Conservation (phyloP, 2,113 vertebrate species). For the Pterophyllum scalare region DNA sequence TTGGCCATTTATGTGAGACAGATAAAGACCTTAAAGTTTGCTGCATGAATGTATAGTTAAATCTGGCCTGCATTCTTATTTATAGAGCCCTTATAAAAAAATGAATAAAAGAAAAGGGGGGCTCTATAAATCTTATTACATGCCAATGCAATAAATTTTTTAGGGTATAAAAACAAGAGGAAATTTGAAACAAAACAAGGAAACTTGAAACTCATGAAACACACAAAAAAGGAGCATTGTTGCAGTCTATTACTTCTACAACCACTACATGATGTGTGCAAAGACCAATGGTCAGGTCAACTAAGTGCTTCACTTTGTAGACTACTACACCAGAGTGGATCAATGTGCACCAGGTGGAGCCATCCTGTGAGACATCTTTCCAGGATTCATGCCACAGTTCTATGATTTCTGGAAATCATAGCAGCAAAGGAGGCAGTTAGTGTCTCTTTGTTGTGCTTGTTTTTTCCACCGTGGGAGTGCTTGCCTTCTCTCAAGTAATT, state of each 20-base stretch:
- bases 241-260: not conserved
- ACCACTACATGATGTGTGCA: not conserved
- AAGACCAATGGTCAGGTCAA: not conserved
- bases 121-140: not conserved
- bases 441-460: not conserved
- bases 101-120: not conserved
- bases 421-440: not conserved
- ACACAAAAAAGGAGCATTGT: not conserved
- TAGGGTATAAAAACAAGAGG: not conserved
- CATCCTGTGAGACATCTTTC: not conserved
- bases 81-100: not conserved
- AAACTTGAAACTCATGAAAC: not conserved
- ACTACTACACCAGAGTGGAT: not conserved
- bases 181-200: not conserved
- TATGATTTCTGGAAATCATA: not conserved
- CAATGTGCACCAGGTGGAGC: not conserved
- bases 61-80: not conserved
- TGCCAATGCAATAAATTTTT: not conserved
- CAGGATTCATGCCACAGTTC: not conserved
- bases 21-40: not conserved
- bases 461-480: too few relatives aligned
- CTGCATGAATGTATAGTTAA: not conserved
- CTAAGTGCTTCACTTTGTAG: not conserved
- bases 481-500: not conserved
- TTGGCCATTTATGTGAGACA: not conserved